phyloP scores from a whole-genome alignment of 1,140 invertebrate genomes.

The Coelopa frigida region DNA sequence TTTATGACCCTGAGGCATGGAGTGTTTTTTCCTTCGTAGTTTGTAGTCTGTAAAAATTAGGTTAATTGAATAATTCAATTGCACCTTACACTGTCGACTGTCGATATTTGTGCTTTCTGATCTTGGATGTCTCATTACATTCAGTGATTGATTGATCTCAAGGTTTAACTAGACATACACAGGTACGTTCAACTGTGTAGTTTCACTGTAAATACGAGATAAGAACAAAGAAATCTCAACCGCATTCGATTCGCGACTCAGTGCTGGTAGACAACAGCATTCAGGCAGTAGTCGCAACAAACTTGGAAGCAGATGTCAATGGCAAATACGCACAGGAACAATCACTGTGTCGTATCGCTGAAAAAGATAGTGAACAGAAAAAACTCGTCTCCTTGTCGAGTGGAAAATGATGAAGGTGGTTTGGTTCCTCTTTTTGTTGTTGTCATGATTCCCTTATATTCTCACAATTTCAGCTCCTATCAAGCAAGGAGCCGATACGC shows the following conservation, averaged over 20 bases:
- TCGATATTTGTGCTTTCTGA: too few relatives aligned
- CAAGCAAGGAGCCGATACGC: not conserved
- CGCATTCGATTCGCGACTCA: not conserved
- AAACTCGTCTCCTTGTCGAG: not conserved
- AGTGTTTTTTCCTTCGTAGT: too few relatives aligned
- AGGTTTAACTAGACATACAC: not conserved
- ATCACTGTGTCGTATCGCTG: constrained; percentile 15
- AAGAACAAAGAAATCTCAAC: not conserved
- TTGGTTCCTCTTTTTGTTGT: constrained; percentile 9
- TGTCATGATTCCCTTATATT: constrained; percentile 2
- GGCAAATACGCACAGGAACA: constrained; percentile 25
- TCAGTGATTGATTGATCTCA: not conserved
- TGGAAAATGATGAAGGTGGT: not conserved
- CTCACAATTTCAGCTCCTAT: not conserved
- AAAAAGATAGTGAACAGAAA: constrained; percentile 4
- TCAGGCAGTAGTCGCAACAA: not conserved
- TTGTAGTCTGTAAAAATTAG: too few relatives aligned
- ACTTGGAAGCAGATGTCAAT: not conserved
- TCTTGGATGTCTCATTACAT: too few relatives aligned
- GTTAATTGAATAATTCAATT: too few relatives aligned
- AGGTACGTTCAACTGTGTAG: not conserved
- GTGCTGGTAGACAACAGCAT: not conserved
- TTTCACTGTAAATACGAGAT: not conserved
- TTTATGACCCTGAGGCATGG: too few relatives aligned
- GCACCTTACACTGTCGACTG: too few relatives aligned